These are phyloP conservation scores for Fulmarus glacialis DNA, from an alignment of 2,113 vertebrate genomes.

Conservation along the genomic window DNA sequence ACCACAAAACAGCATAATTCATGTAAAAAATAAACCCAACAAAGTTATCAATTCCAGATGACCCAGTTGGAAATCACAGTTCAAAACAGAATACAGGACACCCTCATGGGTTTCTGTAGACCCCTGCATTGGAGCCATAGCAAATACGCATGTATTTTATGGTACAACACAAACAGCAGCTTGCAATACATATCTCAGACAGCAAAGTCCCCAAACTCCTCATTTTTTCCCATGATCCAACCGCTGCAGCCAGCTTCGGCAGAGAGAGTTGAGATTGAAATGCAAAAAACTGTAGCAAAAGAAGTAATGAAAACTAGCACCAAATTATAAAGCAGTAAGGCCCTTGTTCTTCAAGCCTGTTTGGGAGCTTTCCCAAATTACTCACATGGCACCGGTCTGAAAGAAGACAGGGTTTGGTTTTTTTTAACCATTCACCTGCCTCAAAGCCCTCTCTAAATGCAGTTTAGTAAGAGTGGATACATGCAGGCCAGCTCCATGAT, in stretches of 20 bases:
- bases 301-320: background rate
- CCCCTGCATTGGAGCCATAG: background rate
- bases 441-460: background rate
- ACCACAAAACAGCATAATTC: background rate
- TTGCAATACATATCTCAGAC: background rate
- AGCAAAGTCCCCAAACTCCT: background rate
- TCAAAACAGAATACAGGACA: background rate
- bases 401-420: background rate
- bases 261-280: background rate
- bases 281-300: background rate
- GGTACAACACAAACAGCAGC: background rate
- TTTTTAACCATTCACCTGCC: background rate
- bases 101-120: background rate
- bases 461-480: background rate
- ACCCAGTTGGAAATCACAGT: background rate
- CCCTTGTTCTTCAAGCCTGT: background rate
- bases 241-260: background rate
- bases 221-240: background rate
- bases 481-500: background rate
- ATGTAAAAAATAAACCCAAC: background rate
- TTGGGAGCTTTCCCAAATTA: background rate
- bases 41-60: background rate
- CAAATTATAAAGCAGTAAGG: background rate
- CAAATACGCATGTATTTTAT: accelerated
- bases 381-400: background rate